Base-by-base conservation (phyloP, 1,140 invertebrate species). In the Psilanteris sp. region DNA sequence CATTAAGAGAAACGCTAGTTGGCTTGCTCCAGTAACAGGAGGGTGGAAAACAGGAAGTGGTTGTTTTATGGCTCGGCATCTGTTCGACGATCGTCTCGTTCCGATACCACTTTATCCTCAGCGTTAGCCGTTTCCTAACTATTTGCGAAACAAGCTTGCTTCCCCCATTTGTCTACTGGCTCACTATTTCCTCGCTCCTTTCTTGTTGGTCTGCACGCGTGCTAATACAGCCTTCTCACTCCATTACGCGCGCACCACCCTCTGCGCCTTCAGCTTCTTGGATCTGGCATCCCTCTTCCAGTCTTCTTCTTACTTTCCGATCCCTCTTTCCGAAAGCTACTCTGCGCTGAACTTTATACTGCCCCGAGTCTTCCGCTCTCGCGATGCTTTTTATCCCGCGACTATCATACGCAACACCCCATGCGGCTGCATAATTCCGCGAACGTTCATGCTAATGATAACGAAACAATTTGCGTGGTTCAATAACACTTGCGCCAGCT, bases 21-120 rank as follows among this genome's bases (percentile, higher is more conserved):
- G 84, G 86, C 83, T 84, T 78, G 78, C 79, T 83, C 68, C 61
- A 62, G 62, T 39, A 36, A 39, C 26, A 26, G 79, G 55, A 82
- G 80, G 79, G 79, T 81, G 77, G 83, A 82, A 82, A 84, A 79
- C 77, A 83, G 84, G 85, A 85, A 86, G 83, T 74, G 82, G 79
- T 87, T 89, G 87, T 88, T 88, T 89, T 89, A 88, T 89, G 82
- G 82, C 82, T 79, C 81, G 80, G 86, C 87, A 87, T 89, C 87
- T 89, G 87, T 89, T 88, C 87, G 87, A 87, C 87, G 87, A 88
- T 89, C 87, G 87, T 87, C 85, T 87, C 86, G 86, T 89, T 89
- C 86, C 87, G 87, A 88, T 89, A 89, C 87, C 86, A 87, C 87
- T 89, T 89, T 89, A 87, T 89, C 85, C 85, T 88, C 78, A 72